Evolutionary conservation across 2,797 vertebrate species (phyloP), one percentile per base, ranked within the genome.

Genomic region (Psittacula echo): DNA sequence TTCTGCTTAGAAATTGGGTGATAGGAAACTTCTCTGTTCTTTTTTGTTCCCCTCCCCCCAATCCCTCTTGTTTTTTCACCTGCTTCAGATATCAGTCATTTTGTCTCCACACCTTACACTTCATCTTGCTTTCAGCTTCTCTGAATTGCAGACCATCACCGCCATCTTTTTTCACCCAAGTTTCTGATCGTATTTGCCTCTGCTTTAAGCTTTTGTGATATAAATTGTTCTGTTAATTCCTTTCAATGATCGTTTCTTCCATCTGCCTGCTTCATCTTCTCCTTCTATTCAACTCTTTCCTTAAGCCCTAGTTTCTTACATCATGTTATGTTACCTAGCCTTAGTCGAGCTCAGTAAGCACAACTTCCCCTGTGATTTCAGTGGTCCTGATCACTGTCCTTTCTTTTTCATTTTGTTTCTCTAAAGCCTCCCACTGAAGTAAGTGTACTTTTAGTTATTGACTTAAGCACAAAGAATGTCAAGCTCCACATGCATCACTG

Each of bases 31-130:
- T 74, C 10, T 78, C 15, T n/a, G 3, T 0, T 13, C 2, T 1
- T 21, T 3, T 51, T 70, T 64, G 19, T 60, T 2, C 3, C 3
- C 1, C 24, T 26, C 10, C 20, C 3, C 2, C 2, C 2, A 13
- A 6, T 24, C 58, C 34, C 7, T 3, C 9, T 48, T 37, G 39
- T 70, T 78, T 8, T 68, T 32, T 27, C 1, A 53, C 26, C 19
- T 74, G 23, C n/a, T 41, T 76, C 68, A 73, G 11, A 10, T 79
- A 54, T 12, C 39, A 54, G 44, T 77, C 0, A 48, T 80, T 91
- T 85, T 0, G 3, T 68, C 29, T 83, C 29, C 34, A 71, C 21
- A 2, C 77, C 12, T 73, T 89, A 11, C 14, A 9, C 32, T 85
- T 68, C 81, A 11, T 41, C 34, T 91, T 75, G 5, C 30, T 80